Evolutionary conservation across 1,140 invertebrate species (phyloP), one percentile per base, ranked within the genome.

Genomic region (Cephus cinctus): DNA sequence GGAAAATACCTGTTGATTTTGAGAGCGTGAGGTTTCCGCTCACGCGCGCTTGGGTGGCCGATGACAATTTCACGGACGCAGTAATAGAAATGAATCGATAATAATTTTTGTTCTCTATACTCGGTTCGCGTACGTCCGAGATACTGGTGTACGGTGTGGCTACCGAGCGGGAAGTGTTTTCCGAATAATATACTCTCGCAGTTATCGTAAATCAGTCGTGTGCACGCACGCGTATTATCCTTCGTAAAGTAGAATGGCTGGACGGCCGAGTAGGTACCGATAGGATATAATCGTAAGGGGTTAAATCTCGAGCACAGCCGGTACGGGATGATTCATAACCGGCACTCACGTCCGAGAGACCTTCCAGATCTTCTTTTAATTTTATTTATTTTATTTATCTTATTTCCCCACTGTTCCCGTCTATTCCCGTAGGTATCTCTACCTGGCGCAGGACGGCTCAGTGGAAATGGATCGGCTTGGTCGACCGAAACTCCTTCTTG

Each of bases 251-350:
- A 50, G 54, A 55, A 32, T 54, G 52, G 49, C 56, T 47, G 36
- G 46, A 23, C 35, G 44, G 43, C 42, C 51, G 38, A 43, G 43
- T 47, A 45, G 49, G 52, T 52, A 43, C 45, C 52, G 56, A 49
- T 49, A 16, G 56, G 49, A 52, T 58, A 54, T 54, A 58, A 58
- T 58, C 56, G 52, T n/a, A 59, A 59, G 36, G 36, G 46, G 42
- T 63, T 54, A 56, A 65, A 61, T 63, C 54, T 39, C 44, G 52
- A 21, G 50, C 49, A 52, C 44, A 35, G 40, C 47, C 47, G 54
- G 55, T 53, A 54, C 48, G 34, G 41, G 39, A 60, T 65, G 63
- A 65, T 65, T 67, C 64, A 60, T 62, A 48, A 57, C 54, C 47
- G 40, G 45, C 51, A 54, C 54, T 52, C 58, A 47, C 39, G 41